phyloP scores from a whole-genome alignment of 2,888 invertebrate genomes.

The Nephrotoma guestfalica region DNA sequence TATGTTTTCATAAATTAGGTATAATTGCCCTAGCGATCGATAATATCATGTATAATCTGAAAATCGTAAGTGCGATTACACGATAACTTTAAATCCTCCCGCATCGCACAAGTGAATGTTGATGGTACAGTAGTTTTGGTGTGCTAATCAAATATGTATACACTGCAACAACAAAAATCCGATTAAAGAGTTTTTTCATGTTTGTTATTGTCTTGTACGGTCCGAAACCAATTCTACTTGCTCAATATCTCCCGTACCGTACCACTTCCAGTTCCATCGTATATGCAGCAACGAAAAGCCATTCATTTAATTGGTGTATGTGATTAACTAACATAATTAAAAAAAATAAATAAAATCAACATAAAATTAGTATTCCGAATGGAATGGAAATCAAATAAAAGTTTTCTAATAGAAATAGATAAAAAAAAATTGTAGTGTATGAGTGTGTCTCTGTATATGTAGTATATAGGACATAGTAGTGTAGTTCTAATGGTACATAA shows the following conservation, averaged over 20 bases:
- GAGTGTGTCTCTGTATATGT: not conserved
- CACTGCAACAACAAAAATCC: not conserved
- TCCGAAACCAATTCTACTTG: not conserved
- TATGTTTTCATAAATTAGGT: not conserved
- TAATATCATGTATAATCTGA: not conserved
- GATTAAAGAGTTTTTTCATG: not conserved
- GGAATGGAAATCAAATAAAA: not conserved
- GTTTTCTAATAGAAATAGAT: not conserved
- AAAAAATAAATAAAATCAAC: not conserved
- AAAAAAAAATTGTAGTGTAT: not conserved
- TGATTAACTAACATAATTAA: not conserved
- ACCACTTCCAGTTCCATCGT: not conserved
- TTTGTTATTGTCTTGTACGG: not conserved
- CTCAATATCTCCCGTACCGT: too few species aligned
- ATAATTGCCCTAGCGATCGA: not conserved
- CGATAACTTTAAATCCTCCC: not conserved
- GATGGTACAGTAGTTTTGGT: not conserved
- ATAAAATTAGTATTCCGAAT: not conserved
- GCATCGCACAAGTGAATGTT: not conserved
- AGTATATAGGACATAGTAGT: not conserved
- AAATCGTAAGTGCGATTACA: not conserved
- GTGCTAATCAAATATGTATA: not conserved
- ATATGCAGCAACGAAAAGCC: not conserved
- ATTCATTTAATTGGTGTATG: not conserved
- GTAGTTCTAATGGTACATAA: not conserved